phyloP scores from a whole-genome alignment of 2,113 vertebrate genomes.

The Ibidorhyncha struthersii region DNA sequence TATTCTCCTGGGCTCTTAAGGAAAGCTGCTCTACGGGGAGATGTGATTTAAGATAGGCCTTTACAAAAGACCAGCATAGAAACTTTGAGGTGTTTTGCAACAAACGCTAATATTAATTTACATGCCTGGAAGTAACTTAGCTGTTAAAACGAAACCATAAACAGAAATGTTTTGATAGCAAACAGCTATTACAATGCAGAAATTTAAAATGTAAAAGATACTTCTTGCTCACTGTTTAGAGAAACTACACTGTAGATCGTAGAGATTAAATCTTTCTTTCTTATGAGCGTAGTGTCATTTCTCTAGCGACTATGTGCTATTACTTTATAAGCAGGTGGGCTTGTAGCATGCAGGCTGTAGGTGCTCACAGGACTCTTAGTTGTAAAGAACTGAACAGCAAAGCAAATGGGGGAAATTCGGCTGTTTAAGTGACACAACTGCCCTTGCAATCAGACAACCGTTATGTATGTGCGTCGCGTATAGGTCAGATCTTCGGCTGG shows the following conservation, averaged over 20 bases:
- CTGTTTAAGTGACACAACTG: neutral
- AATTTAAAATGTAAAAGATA: conserved; percentile 54
- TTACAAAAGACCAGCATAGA: neutral
- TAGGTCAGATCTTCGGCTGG: neutral
- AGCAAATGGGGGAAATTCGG: neutral
- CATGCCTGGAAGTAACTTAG: conserved; percentile 59
- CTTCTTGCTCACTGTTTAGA: conserved; percentile 45
- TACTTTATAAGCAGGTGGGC: neutral
- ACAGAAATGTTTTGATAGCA: conserved; percentile 62
- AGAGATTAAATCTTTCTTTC: conserved; percentile 15
- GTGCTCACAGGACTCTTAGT: neutral
- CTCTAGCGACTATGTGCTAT: neutral
- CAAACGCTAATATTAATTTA: conserved; percentile 44
- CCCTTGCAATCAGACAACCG: neutral
- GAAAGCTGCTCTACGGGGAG: neutral
- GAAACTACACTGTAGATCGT: neutral
- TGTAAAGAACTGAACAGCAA: neutral
- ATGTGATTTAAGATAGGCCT: neutral
- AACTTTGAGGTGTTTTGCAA: conserved; percentile 51
- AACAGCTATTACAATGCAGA: conserved; percentile 45
- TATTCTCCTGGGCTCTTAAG: neutral
- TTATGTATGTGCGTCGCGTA: neutral
- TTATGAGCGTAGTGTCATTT: neutral
- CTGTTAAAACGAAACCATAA: conserved; percentile 64
- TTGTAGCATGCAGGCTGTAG: neutral